phyloP scores from a whole-genome alignment of 2,113 vertebrate genomes.

The Lasiurus cinereus region DNA sequence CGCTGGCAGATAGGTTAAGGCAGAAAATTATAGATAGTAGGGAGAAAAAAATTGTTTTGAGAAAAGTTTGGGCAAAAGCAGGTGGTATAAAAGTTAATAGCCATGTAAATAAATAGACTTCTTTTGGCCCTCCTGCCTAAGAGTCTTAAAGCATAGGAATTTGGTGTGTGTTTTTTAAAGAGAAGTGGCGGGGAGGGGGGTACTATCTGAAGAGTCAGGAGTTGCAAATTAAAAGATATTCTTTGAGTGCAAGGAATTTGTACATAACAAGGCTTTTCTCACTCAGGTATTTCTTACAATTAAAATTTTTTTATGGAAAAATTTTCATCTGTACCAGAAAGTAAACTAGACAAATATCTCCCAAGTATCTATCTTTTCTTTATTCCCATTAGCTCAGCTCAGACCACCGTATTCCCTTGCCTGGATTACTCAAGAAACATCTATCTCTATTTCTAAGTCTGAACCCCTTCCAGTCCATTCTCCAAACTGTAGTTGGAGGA shows the following conservation, averaged over 20 bases:
- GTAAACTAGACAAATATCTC: not conserved
- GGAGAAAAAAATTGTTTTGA: not conserved
- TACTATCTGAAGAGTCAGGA: slow-evolving; percentile 3
- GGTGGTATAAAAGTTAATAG: slow-evolving; percentile 41
- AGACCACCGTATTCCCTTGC: slow-evolving; percentile 12
- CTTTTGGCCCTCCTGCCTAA: not conserved
- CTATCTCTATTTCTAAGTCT: slow-evolving; percentile 14
- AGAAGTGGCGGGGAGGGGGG: not conserved
- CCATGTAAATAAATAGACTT: slow-evolving; percentile 40
- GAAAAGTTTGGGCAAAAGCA: slow-evolving; percentile 49
- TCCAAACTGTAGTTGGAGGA: slow-evolving; percentile 18
- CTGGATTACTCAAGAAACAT: slow-evolving; percentile 6
- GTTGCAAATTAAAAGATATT: slow-evolving; percentile 32
- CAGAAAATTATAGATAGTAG: not conserved
- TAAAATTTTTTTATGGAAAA: slow-evolving; percentile 47
- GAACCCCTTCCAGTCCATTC: not conserved
- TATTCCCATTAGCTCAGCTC: not conserved
- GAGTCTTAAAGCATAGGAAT: slow-evolving; percentile 52
- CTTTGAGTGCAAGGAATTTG: slow-evolving; percentile 52
- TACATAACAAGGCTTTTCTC: slow-evolving; percentile 50
- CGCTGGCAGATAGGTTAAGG: not conserved
- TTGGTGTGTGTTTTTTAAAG: slow-evolving; percentile 6
- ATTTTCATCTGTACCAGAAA: slow-evolving; percentile 42
- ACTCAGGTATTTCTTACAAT: not conserved
- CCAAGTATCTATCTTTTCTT: slow-evolving; percentile 25